phyloP scores from a whole-genome alignment of 2,797 vertebrate species.

The Phrynocephalus vlangalii region DNA sequence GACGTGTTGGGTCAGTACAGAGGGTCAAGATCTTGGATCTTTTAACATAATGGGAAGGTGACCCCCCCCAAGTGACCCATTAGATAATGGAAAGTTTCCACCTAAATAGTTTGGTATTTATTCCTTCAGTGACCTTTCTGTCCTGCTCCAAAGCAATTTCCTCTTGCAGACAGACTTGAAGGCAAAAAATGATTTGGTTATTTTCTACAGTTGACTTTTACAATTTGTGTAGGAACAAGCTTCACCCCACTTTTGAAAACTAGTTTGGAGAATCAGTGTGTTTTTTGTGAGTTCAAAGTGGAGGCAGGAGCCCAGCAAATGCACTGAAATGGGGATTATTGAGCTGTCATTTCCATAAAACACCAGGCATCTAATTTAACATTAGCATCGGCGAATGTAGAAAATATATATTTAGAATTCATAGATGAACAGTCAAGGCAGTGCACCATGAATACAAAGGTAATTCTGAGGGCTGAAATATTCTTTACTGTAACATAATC shows the following conservation, averaged over 20 bases:
- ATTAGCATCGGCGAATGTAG: slow-evolving; percentile 4
- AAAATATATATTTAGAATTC: slow-evolving; percentile 4
- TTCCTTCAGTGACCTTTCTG: not conserved
- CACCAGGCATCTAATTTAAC: slow-evolving; percentile 22
- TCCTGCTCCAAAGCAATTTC: not conserved
- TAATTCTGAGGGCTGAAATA: not conserved
- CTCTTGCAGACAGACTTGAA: not conserved
- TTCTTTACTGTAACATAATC: slow-evolving; percentile 33
- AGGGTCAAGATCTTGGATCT: not conserved
- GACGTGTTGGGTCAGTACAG: too few species aligned
- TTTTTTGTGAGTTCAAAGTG: not conserved
- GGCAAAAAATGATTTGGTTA: slow-evolving; percentile 5
- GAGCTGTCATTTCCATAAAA: slow-evolving; percentile 12
- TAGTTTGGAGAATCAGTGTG: not conserved
- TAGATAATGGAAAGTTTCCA: not conserved
- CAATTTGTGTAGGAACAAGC: not conserved
- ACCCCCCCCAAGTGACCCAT: not conserved
- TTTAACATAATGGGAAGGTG: not conserved
- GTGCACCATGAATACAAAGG: slow-evolving; percentile 27
- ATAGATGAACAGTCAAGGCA: not conserved
- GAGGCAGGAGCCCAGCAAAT: slow-evolving; percentile 15
- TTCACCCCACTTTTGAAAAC: slow-evolving; percentile 29
- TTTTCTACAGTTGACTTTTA: slow-evolving; percentile 23
- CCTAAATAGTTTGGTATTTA: not conserved
- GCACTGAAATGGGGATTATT: not conserved